Evolutionary conservation across 2,113 vertebrate genomes (phyloP), one percentile per base, ranked within the genome.

Genomic region (Athene noctua): DNA sequence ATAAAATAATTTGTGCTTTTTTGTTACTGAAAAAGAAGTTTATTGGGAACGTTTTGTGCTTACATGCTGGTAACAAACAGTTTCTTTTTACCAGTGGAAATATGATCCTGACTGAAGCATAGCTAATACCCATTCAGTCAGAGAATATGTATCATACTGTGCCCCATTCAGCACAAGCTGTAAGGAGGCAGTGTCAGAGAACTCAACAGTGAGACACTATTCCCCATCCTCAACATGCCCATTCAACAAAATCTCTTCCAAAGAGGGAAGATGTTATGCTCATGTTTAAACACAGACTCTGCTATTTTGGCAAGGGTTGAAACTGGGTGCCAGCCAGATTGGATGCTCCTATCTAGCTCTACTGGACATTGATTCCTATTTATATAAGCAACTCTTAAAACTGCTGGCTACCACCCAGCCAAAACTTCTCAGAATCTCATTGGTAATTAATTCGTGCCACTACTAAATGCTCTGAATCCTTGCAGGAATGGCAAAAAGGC

Each of bases 171-270:
- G 81, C 11, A 1, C 84, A 73, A 23, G 88, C 84, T 96, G 52
- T 87, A 36, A 96, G 91, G 78, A 95, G 74, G 80, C 92, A 95
- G 86, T 93, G 85, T 93, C 81, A 73, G 10, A 62, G 77, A 79
- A 25, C 73, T 68, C 88, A 89, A 96, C 95, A 96, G 90, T 88
- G 72, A 63, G 87, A 88, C 85, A 78, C 85, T 96, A 96, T 96
- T 97, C 34, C 74, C 70, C 66, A 47, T 82, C 95, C 71, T 96
- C 89, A 94, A 80, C 94, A n/a, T 94, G 87, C 72, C 78, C 86
- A 81, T 94, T 92, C 90, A 94, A 70, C 71, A 78, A 7, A 44
- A 42, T 72, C 63, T 55, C 63, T 82, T 82, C 84, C 40, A 13
- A 65, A 80, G 79, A 88, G 74, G 58, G 58, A 91, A 87, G 94